These are phyloP conservation scores for Eurytoma californica DNA, from an alignment of 2,888 invertebrate genomes.

Conservation along the genomic window DNA sequence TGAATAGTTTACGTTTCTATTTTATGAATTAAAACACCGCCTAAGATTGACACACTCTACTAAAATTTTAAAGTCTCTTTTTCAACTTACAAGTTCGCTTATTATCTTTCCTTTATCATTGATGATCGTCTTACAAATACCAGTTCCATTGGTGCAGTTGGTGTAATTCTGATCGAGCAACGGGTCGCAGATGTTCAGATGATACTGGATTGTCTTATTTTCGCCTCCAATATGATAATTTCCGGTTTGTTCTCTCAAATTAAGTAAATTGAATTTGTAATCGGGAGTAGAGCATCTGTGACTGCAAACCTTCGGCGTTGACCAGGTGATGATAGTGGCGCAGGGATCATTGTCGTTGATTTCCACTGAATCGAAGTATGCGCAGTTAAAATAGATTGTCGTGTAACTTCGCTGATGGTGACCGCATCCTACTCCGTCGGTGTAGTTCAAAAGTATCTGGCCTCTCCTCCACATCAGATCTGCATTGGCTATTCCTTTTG, in stretches of 20 bases:
- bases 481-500: slow-evolving; percentile 64
- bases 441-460: slow-evolving; percentile 70
- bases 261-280: slow-evolving; percentile 25
- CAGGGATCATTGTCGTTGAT: slow-evolving; percentile 24
- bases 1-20: too few relatives aligned
- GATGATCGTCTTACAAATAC: slow-evolving; percentile 9
- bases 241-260: background rate
- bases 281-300: background rate
- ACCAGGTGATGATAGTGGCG: background rate
- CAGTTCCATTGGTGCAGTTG: background rate
- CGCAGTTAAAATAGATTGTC: slow-evolving; percentile 66
- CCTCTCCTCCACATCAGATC: slow-evolving; percentile 66
- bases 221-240: slow-evolving; percentile 26
- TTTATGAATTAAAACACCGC: too few relatives aligned
- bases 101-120: background rate
- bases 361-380: slow-evolving; percentile 53
- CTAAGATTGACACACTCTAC: too few relatives aligned
- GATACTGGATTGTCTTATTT: background rate
- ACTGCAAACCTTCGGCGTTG: slow-evolving; percentile 2
- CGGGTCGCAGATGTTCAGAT: slow-evolving; percentile 15
- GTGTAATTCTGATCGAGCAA: background rate
- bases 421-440: slow-evolving; percentile 65
- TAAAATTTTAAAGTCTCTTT: too few relatives aligned
- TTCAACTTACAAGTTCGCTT: slow-evolving; percentile 16
- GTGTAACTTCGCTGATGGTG: slow-evolving; percentile 61